Evolutionary conservation across 2,888 invertebrate species (phyloP), one percentile per base, ranked within the genome.

Genomic region (Mystacides longicornis): DNA sequence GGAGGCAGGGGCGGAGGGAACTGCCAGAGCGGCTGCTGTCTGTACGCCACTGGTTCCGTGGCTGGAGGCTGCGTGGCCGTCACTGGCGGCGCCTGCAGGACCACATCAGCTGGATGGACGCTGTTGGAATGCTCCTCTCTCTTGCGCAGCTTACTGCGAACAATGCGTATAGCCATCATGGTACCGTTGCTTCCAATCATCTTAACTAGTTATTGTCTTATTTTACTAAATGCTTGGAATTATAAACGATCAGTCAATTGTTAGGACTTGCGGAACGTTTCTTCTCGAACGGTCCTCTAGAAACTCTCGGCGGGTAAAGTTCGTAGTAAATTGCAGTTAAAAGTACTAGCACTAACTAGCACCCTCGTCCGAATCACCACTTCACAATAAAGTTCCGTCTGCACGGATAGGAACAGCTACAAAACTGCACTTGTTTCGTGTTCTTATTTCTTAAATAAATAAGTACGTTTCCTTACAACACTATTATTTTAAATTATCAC

Each of bases 121-220:
- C 81, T 80, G 67, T 84, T 82, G 63, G 82, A 81, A 72, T 83
- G 82, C 70, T 89, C 89, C 74, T 90, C 89, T 65, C 89, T 82
- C 77, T 90, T 90, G 69, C 89, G 82, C 77, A 90, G 81, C 80
- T 90, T 90, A 77, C 89, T 90, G 83, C 89, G 89, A 77, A 90
- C 89, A 85, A 90, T 86, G 78, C 89, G 89, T 73, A 90, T 87
- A 73, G 89, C 88, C 77, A 87, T 86, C 85, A 89, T 83, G 71
- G 87, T 87, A 73, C 87, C 87, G 77, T 87, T 87, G 77, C 83
- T 87, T 74, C 89, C 89, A 74, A 89, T 89, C 89, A 89, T 89
- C 69, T 81, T 83, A 49, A 49, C 27, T 21, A 37, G 33, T 16
- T 27, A 27, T 46, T 16, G 9, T 23, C 2, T 16, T 16, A 27